These are phyloP conservation scores for Butorides virescens DNA, from an alignment of 2,113 vertebrate species.

Conservation along the genomic window DNA sequence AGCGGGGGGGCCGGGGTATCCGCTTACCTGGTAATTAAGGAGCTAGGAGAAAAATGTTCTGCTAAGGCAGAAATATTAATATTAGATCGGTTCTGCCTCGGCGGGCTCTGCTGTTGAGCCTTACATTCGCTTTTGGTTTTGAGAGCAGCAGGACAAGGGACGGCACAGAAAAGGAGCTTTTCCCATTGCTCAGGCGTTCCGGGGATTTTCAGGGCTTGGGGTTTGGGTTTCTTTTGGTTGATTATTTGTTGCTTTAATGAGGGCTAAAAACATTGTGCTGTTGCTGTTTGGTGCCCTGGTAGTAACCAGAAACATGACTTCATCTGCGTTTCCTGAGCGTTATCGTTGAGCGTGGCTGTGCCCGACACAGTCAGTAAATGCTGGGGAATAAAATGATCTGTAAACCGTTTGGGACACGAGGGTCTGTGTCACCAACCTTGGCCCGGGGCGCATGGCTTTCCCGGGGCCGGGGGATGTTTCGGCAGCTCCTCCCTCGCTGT, in stretches of 20 bases:
- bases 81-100: neutral
- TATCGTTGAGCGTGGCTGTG: neutral
- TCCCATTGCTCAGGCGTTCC: rapidly evolving
- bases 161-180: neutral
- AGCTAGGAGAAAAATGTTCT: neutral
- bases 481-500: neutral
- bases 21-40: constrained; percentile 3
- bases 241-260: neutral
- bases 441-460: neutral
- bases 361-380: neutral
- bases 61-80: neutral
- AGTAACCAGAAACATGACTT: neutral
- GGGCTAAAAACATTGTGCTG: neutral
- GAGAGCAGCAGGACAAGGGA: neutral
- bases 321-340: neutral
- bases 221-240: too few relatives aligned
- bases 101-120: neutral
- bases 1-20: neutral
- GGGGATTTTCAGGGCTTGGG: neutral
- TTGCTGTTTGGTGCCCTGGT: neutral
- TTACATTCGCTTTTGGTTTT: neutral
- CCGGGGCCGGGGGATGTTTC: neutral
- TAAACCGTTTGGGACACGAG: neutral
- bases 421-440: neutral
- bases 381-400: neutral